Base-by-base conservation (phyloP, 2,888 invertebrate genomes). In the Dendrolimus houi region DNA sequence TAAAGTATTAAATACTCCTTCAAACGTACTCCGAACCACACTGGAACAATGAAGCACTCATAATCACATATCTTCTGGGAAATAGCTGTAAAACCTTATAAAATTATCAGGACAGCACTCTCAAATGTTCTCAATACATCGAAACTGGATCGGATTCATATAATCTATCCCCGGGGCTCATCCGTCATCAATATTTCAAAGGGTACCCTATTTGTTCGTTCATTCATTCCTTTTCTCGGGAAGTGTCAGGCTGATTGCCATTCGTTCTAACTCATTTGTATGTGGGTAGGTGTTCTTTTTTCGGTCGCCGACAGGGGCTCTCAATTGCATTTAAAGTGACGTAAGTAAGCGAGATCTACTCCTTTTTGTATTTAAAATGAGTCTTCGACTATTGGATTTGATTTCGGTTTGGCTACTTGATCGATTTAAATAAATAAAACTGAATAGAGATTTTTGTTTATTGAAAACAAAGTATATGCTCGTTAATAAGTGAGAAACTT, bases 111-210 rank as follows among this genome's bases (percentile, higher is more conserved):
- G 67, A 70, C 66, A 68, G 72, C 72, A 75, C 69, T 70, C 69
- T 68, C 69, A 67, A 70, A 72, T 66, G 68, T 67, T 70, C 69
- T 69, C 74, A 74, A 76, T 77, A 76, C 73, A 72, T 64, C 64
- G 70, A 74, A 71, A 74, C 66, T 64, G 69, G 74, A 74, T 74
- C 74, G 69, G 72, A 67, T 72, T 72, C 74, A 69, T 71, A 75
- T 81, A 81, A 81, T 82, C 77, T 78, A 67, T 63, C 81, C 80
- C 80, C 69, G 69, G 79, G 79, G 81, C 67, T 68, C 72, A 73
- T 76, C 77, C 71, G 74, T 80, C 82, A 82, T 81, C 81, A 81
- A 81, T 82, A 81, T 81, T 82, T 80, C 79, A 80, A 74, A 69
- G 72, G 72, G 71, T 72, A 69, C 67, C 66, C 74, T 75, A 77